phyloP scores from a whole-genome alignment of 2,113 vertebrate genomes.

The Aptenodytes forsteri region DNA sequence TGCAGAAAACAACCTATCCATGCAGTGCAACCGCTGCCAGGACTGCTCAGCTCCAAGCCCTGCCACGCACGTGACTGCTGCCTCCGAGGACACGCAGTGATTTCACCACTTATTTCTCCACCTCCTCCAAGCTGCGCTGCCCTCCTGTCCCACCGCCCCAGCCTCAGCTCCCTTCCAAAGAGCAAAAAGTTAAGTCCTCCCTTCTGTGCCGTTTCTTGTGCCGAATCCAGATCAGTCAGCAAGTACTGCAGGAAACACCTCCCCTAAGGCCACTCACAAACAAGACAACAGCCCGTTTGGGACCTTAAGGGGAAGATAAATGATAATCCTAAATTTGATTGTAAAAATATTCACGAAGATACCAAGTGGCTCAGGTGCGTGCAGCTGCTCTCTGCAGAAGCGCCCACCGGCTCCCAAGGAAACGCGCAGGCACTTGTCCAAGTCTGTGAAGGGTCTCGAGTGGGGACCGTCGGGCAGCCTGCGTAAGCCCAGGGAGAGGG shows the following conservation, averaged over 20 bases:
- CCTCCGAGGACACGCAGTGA: background rate
- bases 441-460: background rate
- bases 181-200: background rate
- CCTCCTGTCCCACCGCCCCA: background rate
- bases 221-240: constrained; percentile 11
- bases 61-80: background rate
- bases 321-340: background rate
- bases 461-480: no score
- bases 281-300: background rate
- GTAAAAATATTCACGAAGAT: background rate
- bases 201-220: background rate
- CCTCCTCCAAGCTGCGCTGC: background rate
- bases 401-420: background rate
- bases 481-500: background rate
- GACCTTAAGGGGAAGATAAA: constrained; percentile 1
- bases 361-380: background rate
- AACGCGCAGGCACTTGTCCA: rapidly evolving
- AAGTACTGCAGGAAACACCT: background rate
- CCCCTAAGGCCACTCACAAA: background rate
- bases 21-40: background rate
- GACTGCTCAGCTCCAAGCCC: background rate
- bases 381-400: background rate
- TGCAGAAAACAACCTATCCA: background rate
- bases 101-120: background rate
- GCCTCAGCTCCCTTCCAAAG: background rate